Base-by-base conservation (phyloP, 2,888 invertebrate species). In the Drosophila stalkeri region DNA sequence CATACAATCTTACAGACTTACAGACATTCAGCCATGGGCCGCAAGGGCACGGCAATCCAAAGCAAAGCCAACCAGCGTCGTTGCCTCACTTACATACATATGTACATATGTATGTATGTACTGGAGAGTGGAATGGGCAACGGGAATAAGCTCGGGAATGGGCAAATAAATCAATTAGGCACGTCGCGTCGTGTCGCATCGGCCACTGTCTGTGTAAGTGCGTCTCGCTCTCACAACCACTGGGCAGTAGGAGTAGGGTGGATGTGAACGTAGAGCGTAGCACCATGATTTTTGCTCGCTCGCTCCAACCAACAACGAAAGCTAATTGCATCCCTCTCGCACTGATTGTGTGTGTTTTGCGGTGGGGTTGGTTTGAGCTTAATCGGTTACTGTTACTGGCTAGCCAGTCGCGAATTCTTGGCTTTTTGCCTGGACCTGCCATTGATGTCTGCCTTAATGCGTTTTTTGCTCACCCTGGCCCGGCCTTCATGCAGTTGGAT, bases 121-220 rank as follows among this genome's bases (percentile, higher is more conserved):
- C 3, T 12, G 12, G 43, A 18, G 31, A 47, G 27, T 37, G 57
- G 60, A 44, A 57, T 44, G 59, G 47, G 46, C 44, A 60, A 73
- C 63, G 51, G 63, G 62, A 66, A 72, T 49, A 60, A 60, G 65
- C 55, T 63, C 39, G 64, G 62, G 31, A 78, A 67, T 76, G 72
- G 49, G 63, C 75, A 78, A 75, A 86, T 86, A 86, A 86, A 86
- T 86, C 90, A 86, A 86, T 86, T 86, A 86, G 81, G 61, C 68
- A 69, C 72, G 72, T 87, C 82, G 70, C 69, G 47, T 87, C 82
- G 70, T 67, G 69, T 87, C 82, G 70, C 71, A 46, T 87, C 82
- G 78, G 64, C 79, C 69, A 70, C 71, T 65, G 71, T 67, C 72
- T 47, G 63, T 56, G 44, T 62, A n/a, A 70, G 37, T 77, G 64